Percentiles rank a stretch among this genome's conserved stretches.
These are phyloP conservation scores for Uromys caudimaculatus DNA, from an alignment of 2,797 vertebrate genomes.

Conservation along the genomic window DNA sequence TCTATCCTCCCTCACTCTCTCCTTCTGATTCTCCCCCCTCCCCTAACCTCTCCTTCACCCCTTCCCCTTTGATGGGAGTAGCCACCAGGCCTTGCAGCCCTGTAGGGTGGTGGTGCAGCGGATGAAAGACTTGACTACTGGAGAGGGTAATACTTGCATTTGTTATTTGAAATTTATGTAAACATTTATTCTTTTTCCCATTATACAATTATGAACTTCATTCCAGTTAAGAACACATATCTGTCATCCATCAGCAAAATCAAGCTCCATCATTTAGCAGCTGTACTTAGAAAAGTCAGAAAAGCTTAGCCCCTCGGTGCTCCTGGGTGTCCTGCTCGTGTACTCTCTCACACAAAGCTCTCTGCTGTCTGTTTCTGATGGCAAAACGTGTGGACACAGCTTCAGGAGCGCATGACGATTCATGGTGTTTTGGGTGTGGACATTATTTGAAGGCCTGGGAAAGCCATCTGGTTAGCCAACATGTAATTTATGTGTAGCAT, in stretches of 20 bases:
- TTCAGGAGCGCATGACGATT: fast-evolving
- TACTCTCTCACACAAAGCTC: too few relatives aligned
- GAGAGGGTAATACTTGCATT: not conserved
- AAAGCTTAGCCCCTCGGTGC: fast-evolving
- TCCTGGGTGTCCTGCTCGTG: fast-evolving
- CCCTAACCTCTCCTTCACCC: not conserved
- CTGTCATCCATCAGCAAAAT: not conserved
- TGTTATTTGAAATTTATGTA: not conserved
- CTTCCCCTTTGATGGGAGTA: too few relatives aligned
- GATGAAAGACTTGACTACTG: fast-evolving
- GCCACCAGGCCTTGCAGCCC: fast-evolving
- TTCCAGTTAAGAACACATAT: not conserved
- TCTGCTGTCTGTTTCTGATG: not conserved
- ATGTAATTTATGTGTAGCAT: constrained; percentile 49
- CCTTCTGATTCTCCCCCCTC: too few relatives aligned
- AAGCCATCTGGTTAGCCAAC: not conserved
- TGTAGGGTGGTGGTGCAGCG: fast-evolving
- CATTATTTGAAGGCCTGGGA: not conserved
- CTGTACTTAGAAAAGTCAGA: not conserved
- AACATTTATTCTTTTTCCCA: not conserved
- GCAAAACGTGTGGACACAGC: fast-evolving
- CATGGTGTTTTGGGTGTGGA: fast-evolving
- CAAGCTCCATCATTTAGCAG: not conserved
- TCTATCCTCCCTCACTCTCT: not conserved
- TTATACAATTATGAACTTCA: not conserved